Evolutionary conservation across 1,140 invertebrate species (phyloP), one percentile per base, ranked within the genome.

Genomic region (Drosophila pruinosa): DNA sequence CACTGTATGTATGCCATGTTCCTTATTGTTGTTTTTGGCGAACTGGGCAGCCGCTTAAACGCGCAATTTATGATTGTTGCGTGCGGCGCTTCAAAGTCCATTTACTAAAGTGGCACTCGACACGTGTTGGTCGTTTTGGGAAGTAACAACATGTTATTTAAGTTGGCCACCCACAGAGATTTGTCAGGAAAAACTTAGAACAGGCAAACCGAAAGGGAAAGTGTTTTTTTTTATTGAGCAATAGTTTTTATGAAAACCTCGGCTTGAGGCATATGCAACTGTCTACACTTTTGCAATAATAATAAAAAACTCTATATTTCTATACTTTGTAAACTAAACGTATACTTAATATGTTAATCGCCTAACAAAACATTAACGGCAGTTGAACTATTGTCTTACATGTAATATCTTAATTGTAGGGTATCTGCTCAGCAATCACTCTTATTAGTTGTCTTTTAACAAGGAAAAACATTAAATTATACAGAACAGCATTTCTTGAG

Each of bases 41-140:
- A 28, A 61, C 45, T 38, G 1, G 45, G 19, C 17, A 5, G 3
- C 3, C 26, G 14, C n/a, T 68, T 68, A 53, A 17, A 43, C 26
- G 26, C 17, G 47, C 28, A 64, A 50, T 41, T 63, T 36, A 48
- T 63, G 59, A 63, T 54, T 28, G 43, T 57, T 38, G 68, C 52
- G 59, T 64, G 68, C 22, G 61, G 15, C 43, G 50, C 50, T 57
- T 15, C 68, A 71, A 71, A 71, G 68, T 71, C 43, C 68, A 64
- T 14, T 63, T 31, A 41, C 31, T 57, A 38, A 64, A 50, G 24
- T 53, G 15, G 21, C 28, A 24, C 38, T 43, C 61, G 53, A 65
- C 68, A 57, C 68, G 68, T 71, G 68, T 41, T 6, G 19, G 24
- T 58, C 52, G 19, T 65, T 65, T 50, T 26, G 14, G 31, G 26